A percentile compares a stretch with the other conserved stretches of the same genome.
phyloP scores from a whole-genome alignment of 2,888 invertebrate genomes.

The Shargacucullia verbasci region DNA sequence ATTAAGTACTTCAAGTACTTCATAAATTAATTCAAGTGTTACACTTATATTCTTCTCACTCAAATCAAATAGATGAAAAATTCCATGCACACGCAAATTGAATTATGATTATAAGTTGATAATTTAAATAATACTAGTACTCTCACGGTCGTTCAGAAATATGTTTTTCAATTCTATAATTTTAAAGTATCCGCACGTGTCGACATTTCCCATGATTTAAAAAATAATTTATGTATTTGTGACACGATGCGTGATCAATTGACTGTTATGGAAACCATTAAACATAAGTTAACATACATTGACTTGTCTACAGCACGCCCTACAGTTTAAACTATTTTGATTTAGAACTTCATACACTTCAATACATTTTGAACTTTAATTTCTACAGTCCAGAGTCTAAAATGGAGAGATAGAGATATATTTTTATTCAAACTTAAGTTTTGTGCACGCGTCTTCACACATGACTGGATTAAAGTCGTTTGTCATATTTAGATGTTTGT shows the following conservation, averaged over 20 bases:
- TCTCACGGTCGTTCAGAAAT: constrained; percentile 33
- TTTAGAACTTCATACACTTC: constrained; percentile 55
- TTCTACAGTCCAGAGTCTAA: constrained; percentile 6
- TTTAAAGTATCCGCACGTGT: constrained; percentile 71
- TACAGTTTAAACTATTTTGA: constrained; percentile 80
- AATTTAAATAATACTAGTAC: background rate
- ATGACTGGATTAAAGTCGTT: constrained; percentile 83
- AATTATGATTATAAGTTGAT: constrained; percentile 9
- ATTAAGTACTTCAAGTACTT: background rate
- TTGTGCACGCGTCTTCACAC: constrained; percentile 78
- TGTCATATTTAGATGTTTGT: constrained; percentile 83
- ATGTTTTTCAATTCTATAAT: constrained; percentile 44
- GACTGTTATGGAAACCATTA: constrained; percentile 86
- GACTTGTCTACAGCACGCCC: constrained; percentile 78
- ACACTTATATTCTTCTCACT: background rate
- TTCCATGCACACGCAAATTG: constrained; percentile 1
- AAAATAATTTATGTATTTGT: constrained; percentile 73
- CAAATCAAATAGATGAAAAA: background rate
- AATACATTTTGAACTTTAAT: constrained; percentile 44
- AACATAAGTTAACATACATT: constrained; percentile 76
- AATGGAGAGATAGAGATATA: constrained; percentile 27
- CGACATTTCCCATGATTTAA: constrained; percentile 72
- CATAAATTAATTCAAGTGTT: background rate
- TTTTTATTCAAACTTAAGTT: constrained; percentile 64
- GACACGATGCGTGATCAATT: constrained; percentile 83